These are phyloP conservation scores for Trachelus iudaicus DNA, from an alignment of 2,888 invertebrate genomes.

Conservation along the genomic window DNA sequence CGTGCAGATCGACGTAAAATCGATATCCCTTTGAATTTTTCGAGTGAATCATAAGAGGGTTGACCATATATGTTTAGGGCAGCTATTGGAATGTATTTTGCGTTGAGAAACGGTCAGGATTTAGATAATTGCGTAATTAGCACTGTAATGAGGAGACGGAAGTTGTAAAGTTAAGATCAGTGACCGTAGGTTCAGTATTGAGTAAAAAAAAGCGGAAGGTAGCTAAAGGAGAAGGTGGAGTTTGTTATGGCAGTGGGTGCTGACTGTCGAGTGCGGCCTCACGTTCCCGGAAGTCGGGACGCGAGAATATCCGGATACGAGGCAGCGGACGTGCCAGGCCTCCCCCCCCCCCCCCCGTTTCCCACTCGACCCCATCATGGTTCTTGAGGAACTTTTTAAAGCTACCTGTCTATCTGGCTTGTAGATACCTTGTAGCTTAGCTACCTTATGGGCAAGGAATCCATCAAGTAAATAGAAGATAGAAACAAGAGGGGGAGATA, in stretches of 20 bases:
- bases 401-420: neutral
- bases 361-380: neutral
- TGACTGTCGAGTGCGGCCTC: conserved; percentile 44
- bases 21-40: neutral
- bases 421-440: too few species aligned
- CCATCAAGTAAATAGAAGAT: neutral
- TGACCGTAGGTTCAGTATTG: conserved; percentile 12
- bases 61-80: too few species aligned
- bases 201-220: neutral
- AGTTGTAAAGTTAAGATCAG: conserved; percentile 12
- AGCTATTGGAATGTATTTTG: neutral
- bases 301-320: conserved; percentile 59
- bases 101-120: neutral
- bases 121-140: neutral
- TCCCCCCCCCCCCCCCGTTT: neutral
- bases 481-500: neutral
- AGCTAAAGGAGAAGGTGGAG: neutral
- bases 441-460: neutral
- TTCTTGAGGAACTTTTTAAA: neutral
- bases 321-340: conserved; percentile 50
- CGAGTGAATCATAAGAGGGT: neutral
- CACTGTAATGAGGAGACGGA: neutral
- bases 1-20: neutral
- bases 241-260: conserved; percentile 27
- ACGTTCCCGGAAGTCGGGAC: conserved; percentile 62